Evolutionary conservation across 2,888 invertebrate genomes (phyloP).

Genomic region (Acronicta alni): DNA sequence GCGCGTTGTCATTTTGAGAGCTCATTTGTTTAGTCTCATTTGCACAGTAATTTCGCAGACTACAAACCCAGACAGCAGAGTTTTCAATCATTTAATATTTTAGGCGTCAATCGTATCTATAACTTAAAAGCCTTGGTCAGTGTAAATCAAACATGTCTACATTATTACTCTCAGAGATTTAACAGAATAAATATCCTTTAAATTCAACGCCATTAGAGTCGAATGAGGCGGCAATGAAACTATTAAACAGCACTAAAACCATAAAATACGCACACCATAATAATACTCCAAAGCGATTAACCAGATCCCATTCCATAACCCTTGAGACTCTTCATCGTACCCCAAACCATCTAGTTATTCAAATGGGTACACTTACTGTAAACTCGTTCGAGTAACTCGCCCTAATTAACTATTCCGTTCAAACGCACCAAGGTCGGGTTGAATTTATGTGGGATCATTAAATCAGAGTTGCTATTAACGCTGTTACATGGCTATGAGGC

Average conservation of each 20-base stretch:
- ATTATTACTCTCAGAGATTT: slow-evolving; percentile 14
- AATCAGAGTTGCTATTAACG: slow-evolving; percentile 69
- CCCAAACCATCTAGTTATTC: slow-evolving; percentile 32
- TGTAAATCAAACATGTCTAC: too few relatives aligned
- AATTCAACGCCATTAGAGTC: not conserved
- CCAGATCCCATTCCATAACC: slow-evolving; percentile 21
- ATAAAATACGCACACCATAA: slow-evolving; percentile 28
- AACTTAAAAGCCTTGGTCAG: too few relatives aligned
- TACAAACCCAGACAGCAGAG: too few relatives aligned
- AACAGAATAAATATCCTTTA: not conserved
- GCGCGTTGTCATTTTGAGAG: too few relatives aligned
- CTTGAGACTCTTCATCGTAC: slow-evolving; percentile 18
- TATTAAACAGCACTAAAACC: slow-evolving; percentile 35
- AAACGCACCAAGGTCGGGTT: slow-evolving; percentile 52
- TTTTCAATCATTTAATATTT: too few relatives aligned
- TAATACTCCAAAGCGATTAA: slow-evolving; percentile 38
- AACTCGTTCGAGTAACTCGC: slow-evolving; percentile 32
- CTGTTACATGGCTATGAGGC: slow-evolving; percentile 37
- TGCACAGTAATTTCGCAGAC: too few relatives aligned
- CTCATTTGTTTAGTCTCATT: too few relatives aligned
- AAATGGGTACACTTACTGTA: slow-evolving; percentile 22
- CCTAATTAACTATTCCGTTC: slow-evolving; percentile 41
- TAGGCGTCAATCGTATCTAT: too few relatives aligned
- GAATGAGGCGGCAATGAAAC: slow-evolving; percentile 23
- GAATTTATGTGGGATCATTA: slow-evolving; percentile 74